Percentiles rank a stretch among this genome's conserved stretches.
Conservation (phyloP, 2,888 invertebrate species). For the Neria commutata region DNA sequence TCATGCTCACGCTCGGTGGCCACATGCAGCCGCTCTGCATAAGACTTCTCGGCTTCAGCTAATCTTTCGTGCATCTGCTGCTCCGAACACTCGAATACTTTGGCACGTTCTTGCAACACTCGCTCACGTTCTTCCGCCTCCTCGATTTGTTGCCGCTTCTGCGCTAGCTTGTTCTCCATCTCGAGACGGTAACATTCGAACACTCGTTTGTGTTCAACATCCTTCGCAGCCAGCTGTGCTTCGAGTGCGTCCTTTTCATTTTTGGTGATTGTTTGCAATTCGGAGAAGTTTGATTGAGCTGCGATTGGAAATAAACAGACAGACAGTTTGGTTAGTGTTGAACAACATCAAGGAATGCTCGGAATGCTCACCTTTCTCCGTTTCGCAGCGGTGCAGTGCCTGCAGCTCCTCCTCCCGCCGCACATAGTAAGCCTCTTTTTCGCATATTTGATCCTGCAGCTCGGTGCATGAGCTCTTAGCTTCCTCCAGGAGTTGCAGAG, state of each 20-base stretch:
- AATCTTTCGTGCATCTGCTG: conserved; percentile 50
- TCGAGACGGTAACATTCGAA: conserved; percentile 47
- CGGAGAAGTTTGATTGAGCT: conserved; percentile 67
- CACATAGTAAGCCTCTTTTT: conserved; percentile 53
- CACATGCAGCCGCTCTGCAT: conserved; percentile 43
- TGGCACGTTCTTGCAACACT: conserved; percentile 46
- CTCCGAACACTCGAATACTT: conserved; percentile 44
- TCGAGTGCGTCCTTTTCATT: conserved; percentile 51
- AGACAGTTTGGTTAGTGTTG: not conserved
- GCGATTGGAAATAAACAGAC: conserved; percentile 34
- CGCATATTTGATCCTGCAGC: conserved; percentile 53
- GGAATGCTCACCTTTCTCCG: conserved; percentile 52
- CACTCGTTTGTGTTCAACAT: conserved; percentile 46
- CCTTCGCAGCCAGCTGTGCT: conserved; percentile 47
- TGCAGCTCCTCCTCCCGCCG: conserved; percentile 54
- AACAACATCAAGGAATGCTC: not conserved
- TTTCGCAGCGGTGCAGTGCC: conserved; percentile 53
- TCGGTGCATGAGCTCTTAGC: conserved; percentile 50
- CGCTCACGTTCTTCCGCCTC: conserved; percentile 56
- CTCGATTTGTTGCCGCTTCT: conserved; percentile 59
- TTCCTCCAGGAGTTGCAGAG: conserved; percentile 49
- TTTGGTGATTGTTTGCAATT: conserved; percentile 51
- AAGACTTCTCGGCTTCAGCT: conserved; percentile 44
- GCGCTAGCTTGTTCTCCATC: conserved; percentile 46
- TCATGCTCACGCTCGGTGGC: conserved; percentile 52